Evolutionary conservation across 2,797 vertebrate species (phyloP).

Genomic region (Crocodylus rhombifer): DNA sequence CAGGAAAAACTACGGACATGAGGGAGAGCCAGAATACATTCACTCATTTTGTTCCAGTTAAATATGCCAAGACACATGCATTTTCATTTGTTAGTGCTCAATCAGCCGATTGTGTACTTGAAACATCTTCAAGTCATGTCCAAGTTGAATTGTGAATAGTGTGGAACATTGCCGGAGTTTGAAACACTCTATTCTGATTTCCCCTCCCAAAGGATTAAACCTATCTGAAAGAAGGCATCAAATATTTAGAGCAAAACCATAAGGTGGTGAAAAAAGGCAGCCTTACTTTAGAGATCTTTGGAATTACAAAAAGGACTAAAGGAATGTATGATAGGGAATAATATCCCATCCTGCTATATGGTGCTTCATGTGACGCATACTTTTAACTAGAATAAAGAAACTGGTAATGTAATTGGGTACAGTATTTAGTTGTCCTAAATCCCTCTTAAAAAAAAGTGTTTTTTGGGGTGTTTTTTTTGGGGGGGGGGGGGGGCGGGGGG

Average conservation of each 20-base stretch:
- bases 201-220: neutral
- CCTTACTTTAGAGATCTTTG: neutral
- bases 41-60: neutral
- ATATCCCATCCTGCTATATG: fast-evolving
- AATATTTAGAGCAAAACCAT: neutral
- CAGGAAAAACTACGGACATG: neutral
- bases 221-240: neutral
- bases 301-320: neutral
- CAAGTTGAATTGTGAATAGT: neutral
- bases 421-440: neutral
- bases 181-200: neutral
- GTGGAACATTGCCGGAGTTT: neutral
- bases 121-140: neutral
- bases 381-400: neutral
- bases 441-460: neutral
- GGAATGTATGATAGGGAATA: neutral
- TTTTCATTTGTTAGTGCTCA: neutral
- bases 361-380: neutral
- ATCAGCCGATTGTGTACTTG: neutral
- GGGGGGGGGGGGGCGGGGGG: too few species aligned
- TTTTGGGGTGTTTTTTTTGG: too few species aligned
- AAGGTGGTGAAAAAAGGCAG: neutral
- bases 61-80: neutral
- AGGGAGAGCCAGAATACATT: neutral
- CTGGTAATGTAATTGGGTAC: neutral